Conservation (phyloP, 2,113 vertebrate species). For the Natator depressus region DNA sequence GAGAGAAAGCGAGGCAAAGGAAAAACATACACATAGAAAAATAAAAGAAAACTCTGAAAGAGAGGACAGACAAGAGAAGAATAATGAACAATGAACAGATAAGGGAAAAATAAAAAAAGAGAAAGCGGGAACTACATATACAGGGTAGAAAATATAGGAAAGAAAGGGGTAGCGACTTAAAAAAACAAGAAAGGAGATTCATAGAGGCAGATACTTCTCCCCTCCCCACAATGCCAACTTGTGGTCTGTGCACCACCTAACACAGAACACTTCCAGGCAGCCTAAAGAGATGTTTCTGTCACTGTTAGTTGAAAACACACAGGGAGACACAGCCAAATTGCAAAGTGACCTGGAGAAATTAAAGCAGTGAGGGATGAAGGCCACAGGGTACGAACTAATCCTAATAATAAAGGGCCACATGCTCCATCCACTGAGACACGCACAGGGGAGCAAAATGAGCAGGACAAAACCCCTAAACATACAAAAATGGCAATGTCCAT, state of each 20-base stretch:
- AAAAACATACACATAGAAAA: background rate
- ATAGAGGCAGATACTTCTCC: background rate
- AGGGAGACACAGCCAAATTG: slow-evolving; percentile 4
- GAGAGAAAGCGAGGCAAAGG: background rate
- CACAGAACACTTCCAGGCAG: background rate
- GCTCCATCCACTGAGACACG: background rate
- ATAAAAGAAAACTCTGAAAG: background rate
- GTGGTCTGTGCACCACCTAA: background rate
- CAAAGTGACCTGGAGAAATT: background rate
- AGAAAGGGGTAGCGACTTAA: background rate
- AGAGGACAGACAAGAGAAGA: background rate
- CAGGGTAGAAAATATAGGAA: background rate
- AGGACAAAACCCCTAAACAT: background rate
- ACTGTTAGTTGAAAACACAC: background rate
- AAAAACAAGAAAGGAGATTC: background rate
- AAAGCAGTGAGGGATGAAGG: background rate
- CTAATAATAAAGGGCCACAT: background rate
- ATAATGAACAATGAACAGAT: background rate
- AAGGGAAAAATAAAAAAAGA: background rate
- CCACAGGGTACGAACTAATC: background rate
- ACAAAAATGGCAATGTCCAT: background rate
- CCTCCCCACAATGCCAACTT: background rate
- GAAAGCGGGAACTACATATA: background rate
- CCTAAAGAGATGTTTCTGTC: background rate
- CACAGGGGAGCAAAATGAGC: fast-evolving